These are phyloP conservation scores for Pseudorectes ferrugineus DNA, from an alignment of 2,113 vertebrate genomes.

Conservation along the genomic window DNA sequence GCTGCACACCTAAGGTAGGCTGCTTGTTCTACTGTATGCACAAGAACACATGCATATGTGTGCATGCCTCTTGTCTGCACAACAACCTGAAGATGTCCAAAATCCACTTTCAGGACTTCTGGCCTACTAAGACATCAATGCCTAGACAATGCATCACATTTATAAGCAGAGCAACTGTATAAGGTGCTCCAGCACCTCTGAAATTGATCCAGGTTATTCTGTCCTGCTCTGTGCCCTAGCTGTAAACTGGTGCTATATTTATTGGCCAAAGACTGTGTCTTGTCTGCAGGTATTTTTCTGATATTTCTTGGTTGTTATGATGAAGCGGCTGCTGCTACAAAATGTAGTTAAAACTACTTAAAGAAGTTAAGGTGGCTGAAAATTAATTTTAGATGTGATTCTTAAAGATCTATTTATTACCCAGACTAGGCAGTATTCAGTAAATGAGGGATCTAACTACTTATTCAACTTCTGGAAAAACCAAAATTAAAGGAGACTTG, in stretches of 20 bases:
- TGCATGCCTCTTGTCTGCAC: neutral
- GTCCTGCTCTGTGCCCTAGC: neutral
- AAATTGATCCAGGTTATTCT: neutral
- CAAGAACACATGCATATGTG: no score
- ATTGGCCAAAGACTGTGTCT: neutral
- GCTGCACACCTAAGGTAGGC: neutral
- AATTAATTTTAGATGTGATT: neutral
- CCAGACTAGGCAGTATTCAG: neutral
- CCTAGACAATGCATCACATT: neutral
- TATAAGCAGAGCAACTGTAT: neutral
- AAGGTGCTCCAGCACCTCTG: neutral
- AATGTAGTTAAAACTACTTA: neutral
- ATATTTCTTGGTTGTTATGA: neutral
- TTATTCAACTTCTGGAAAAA: neutral
- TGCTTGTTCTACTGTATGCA: neutral
- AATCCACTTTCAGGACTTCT: neutral
- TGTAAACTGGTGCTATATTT: neutral
- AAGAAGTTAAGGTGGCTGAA: neutral
- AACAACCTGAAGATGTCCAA: neutral
- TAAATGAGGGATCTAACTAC: neutral
- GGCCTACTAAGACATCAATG: neutral
- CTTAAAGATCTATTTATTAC: neutral
- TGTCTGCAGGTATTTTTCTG: neutral
- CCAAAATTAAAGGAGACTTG: neutral
- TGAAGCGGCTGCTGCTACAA: neutral